Conservation (phyloP, 2,888 invertebrate genomes). For the Apodemia mormo region DNA sequence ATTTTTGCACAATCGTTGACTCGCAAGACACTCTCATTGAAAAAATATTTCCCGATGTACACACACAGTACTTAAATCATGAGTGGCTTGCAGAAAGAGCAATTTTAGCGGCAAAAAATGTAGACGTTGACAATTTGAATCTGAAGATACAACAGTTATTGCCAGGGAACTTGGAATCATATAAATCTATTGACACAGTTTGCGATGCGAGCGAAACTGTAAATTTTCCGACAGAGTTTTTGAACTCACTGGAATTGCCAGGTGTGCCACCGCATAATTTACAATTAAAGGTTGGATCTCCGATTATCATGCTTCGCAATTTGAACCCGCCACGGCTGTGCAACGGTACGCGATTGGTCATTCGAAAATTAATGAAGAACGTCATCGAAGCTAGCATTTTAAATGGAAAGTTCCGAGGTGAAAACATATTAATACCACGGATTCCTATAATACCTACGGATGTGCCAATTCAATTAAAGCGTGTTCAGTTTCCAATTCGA, state of each 20-base stretch:
- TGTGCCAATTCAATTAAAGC: not conserved
- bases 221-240: constrained; percentile 10
- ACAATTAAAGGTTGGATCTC: constrained; percentile 11
- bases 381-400: not conserved
- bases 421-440: not conserved
- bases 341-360: too few species aligned
- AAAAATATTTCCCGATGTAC: constrained; percentile 40
- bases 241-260: constrained; percentile 17
- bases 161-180: constrained; percentile 12
- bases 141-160: not conserved
- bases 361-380: not conserved
- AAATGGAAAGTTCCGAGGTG: not conserved
- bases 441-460: not conserved
- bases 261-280: not conserved
- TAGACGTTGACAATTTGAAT: constrained; percentile 38
- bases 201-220: not conserved
- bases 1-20: constrained; percentile 36
- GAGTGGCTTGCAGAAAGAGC: constrained; percentile 44
- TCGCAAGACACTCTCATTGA: constrained; percentile 43
- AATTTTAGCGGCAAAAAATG: constrained; percentile 49
- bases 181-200: constrained; percentile 11
- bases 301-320: constrained; percentile 3
- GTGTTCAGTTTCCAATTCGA: not conserved
- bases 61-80: constrained; percentile 42
- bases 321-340: constrained; percentile 14